Evolutionary conservation across 1,140 invertebrate genomes (phyloP), one percentile per base, ranked within the genome.

Genomic region (Helicoverpa zea): DNA sequence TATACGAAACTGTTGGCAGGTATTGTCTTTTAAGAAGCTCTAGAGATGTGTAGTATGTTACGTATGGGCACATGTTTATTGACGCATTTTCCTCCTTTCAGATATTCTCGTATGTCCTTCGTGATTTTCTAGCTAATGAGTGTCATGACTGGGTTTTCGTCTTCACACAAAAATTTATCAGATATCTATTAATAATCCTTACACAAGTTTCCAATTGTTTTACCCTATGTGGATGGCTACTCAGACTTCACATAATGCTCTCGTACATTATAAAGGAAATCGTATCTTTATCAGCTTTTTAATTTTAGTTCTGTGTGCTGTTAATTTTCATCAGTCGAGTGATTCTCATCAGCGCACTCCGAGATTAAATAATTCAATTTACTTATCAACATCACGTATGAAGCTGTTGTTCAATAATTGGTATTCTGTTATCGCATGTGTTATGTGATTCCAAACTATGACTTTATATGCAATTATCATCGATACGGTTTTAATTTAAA

Each of bases 401-500:
- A 43, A 43, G 35, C 35, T 43, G 35, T 43, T 5, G 35, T 43
- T 43, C 9, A 7, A 43, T 43, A 43, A 43, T 43, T 43, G 35
- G 5, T 43, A 43, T 43, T 43, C 5, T 43, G 35, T 43, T 43
- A 43, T 43, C 35, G 35, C 35, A 5, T 43, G 35, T 43, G 35
- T 43, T 43, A 43, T 43, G 35, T 43, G 35, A 35, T 35, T 7
- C 35, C 35, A 35, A 35, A 58, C 12, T 16, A 47, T 68, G 64
- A 47, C 43, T 49, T 68, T 68, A 23, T n/a, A 68, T 16, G 30
- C 35, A 43, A 43, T 43, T 23, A 23, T 68, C 10, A 30, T 54
- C 14, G 49, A 72, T 54, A 72, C 68, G 23, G 23, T 23, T 16
- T 66, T 47, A 66, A 59, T 64, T 35, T 29, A 14, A 72, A 72